Evolutionary conservation across 2,797 vertebrate genomes (phyloP), one percentile per base, ranked within the genome.

Genomic region (Coccyzus lansbergi): DNA sequence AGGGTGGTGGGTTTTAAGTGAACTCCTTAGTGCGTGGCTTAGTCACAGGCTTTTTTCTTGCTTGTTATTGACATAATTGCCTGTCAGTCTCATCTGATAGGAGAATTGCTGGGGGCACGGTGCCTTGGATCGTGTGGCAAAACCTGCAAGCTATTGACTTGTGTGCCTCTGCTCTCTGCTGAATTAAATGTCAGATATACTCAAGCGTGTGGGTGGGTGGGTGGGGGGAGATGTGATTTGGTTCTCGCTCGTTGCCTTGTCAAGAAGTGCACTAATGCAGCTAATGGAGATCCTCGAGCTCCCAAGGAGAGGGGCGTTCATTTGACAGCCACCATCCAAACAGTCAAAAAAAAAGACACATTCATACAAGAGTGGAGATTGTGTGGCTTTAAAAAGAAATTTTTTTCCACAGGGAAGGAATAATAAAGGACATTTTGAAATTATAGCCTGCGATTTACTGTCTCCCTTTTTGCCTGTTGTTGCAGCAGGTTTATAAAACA

Each of bases 21-120:
- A 95, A 95, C 76, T 95, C 80, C 60, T 86, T 96, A 96, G 94
- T 91, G 62, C 0, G 1, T 76, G 62, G 76, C 84, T 96, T 95
- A 92, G 90, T 96, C 76, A 82, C 65, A 44, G 71, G 51, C 76
- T 85, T 93, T 95, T 91, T 93, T 91, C 79, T 72, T 88, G 62
- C 91, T 94, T 93, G 90, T 96, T 95, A 89, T 59, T 94, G 90
- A 92, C 29, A 58, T 95, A 78, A 83, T 92, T 95, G 93, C 93
- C 93, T 96, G 95, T 95, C 95, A 96, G 83, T 77, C 88, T 94
- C 84, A 83, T 95, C 94, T 95, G 95, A 96, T 93, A 83, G 75
- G 48, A n/a, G 93, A 95, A 91, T 75, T 96, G 93, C 94, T 95
- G 93, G 95, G 94, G 86, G 93, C 94, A 94, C n/a, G 76, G 65